Conservation (phyloP, 2,113 vertebrate species). For the Oriolus oriolus region DNA sequence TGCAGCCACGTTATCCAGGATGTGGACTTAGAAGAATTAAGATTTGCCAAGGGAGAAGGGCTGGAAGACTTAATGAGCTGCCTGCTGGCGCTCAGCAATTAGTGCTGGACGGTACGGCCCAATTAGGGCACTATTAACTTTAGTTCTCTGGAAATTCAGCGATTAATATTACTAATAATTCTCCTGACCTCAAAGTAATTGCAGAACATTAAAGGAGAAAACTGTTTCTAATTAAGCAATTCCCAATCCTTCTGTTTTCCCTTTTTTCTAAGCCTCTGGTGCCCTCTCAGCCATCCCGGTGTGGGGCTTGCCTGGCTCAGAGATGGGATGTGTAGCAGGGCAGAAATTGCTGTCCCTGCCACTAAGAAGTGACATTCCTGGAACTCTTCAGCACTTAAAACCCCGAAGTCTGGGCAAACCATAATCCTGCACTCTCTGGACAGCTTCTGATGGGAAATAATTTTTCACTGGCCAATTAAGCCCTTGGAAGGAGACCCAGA, state of each 20-base stretch:
- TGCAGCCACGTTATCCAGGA: rapidly evolving
- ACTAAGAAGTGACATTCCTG: neutral
- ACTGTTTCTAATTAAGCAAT: constrained; percentile 11
- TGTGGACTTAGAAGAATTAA: neutral
- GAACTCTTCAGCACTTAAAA: neutral
- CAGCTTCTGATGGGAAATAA: neutral
- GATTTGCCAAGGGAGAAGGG: neutral
- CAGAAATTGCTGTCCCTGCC: neutral
- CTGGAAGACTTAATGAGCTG: constrained; percentile 13
- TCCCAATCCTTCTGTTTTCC: constrained; percentile 1
- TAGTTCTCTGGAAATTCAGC: constrained; percentile 23
- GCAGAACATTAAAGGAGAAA: constrained; percentile 26
- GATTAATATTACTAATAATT: constrained; percentile 51
- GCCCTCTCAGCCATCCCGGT: neutral
- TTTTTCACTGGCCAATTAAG: neutral
- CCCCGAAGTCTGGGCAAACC: neutral
- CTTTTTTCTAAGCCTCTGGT: neutral
- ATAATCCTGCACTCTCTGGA: neutral
- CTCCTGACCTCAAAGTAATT: constrained; percentile 53
- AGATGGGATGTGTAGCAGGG: rapidly evolving
- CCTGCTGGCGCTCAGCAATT: constrained; percentile 17
- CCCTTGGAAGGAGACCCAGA: neutral
- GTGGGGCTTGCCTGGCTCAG: neutral
- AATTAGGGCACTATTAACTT: constrained; percentile 24
- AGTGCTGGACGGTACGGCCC: neutral